Base-by-base conservation (phyloP, 1,140 invertebrate genomes). In the Drosophila busckii region DNA sequence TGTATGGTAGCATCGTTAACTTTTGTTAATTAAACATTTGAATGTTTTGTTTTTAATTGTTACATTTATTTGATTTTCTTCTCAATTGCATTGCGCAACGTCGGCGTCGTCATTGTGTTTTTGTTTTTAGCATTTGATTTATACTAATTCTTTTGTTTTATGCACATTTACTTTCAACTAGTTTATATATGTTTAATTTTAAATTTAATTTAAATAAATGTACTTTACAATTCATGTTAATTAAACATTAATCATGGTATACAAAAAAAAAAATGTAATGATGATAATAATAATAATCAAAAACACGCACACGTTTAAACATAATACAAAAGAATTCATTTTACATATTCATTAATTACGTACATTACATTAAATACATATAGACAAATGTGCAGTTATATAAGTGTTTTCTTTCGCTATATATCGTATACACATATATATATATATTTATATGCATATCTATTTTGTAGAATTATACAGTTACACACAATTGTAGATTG, bases 311-410 rank as follows among this genome's bases (percentile, higher is more conserved):
- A n/a, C n/a, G n/a, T n/a, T n/a, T n/a, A n/a, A n/a, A n/a, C n/a
- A n/a, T n/a, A 26, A 25, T 60, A 61, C 46, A 45, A 61, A 61
- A 61, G 37, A 62, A 62, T 55, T 40, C 28, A 25, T 10, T 62
- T 56, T 56, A 62, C 46, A 61, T 55, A 61, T 61, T n/a, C n/a
- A n/a, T n/a, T 61, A 61, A 49, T 62, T 55, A 62, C 52, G 59
- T 62, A 62, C 50, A 56, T 62, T 62, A 62, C 52, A 56, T 48
- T 56, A 54, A 62, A 55, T 61, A 61, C 41, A 61, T 61, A 61
- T 40, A 62, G 41, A 61, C 55, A 61, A 40, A 60, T 61, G 46
- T 34, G 25, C 31, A 49, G 37, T 20, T 49, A 19, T 49, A 61
- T 28, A 37, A 9, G 4, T 40, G 0, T 15, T 13, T 40, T 22